These are phyloP conservation scores for Pseudomyrmex cubaensis DNA, from an alignment of 1,140 invertebrate genomes.

Conservation along the genomic window DNA sequence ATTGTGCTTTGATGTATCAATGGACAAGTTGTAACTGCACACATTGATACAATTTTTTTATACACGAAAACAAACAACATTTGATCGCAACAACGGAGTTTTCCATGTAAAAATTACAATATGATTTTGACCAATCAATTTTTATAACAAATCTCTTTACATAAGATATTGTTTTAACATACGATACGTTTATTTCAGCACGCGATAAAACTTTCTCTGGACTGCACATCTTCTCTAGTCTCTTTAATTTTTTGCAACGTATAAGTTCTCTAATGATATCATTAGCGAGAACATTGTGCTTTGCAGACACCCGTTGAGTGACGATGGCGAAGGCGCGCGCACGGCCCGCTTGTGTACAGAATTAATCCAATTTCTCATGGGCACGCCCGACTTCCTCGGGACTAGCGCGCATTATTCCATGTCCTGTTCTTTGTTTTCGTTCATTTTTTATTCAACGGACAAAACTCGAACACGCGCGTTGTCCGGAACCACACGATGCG, in stretches of 20 bases:
- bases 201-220: too few species aligned
- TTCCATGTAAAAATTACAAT: too few species aligned
- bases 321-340: neutral
- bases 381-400: conserved; percentile 29
- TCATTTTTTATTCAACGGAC: conserved; percentile 47
- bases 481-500: neutral
- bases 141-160: too few species aligned
- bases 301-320: neutral
- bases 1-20: too few species aligned
- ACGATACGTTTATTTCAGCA: too few species aligned
- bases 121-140: too few species aligned
- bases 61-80: too few species aligned
- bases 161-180: too few species aligned
- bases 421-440: neutral
- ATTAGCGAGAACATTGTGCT: conserved; percentile 19
- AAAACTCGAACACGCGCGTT: neutral
- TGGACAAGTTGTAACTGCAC: too few species aligned
- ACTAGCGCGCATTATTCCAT: conserved; percentile 12
- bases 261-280: neutral
- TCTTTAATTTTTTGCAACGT: conserved; percentile 5
- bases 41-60: too few species aligned
- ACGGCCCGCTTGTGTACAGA: conserved; percentile 13
- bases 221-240: neutral
- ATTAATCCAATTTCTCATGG: conserved; percentile 55
- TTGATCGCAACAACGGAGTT: too few species aligned